A percentile compares a stretch with the other conserved stretches of the same genome.
Conservation (phyloP, 2,888 invertebrate species). For the Drosophila austrosaltans region DNA sequence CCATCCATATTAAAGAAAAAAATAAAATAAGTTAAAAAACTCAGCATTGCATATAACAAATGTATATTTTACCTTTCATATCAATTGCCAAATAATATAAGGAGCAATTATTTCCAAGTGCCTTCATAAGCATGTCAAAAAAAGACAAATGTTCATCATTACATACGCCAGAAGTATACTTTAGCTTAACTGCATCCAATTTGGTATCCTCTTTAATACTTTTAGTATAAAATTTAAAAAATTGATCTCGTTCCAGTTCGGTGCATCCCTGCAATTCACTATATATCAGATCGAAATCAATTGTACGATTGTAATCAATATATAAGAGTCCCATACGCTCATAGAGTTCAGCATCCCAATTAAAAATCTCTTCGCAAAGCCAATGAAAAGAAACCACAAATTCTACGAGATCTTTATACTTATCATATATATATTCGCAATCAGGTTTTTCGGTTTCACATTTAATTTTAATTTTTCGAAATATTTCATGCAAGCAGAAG, state of each 20-base stretch:
- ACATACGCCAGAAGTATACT: neutral
- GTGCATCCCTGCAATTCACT: neutral
- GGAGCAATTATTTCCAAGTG: neutral
- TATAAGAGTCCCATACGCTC: neutral
- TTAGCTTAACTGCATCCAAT: neutral
- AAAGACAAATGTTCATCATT: neutral
- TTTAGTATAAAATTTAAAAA: neutral
- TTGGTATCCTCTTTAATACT: neutral
- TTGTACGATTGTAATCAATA: neutral
- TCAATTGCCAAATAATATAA: neutral
- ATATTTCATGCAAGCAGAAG: too few relatives aligned
- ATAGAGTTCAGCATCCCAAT: neutral
- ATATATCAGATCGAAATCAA: neutral
- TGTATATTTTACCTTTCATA: neutral
- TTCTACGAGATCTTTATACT: neutral
- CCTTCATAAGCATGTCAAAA: neutral
- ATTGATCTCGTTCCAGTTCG: neutral
- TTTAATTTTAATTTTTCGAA: too few relatives aligned
- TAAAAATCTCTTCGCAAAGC: neutral
- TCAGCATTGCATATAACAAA: too few relatives aligned
- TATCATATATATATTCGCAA: too few relatives aligned
- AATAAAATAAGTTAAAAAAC: neutral
- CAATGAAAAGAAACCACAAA: neutral
- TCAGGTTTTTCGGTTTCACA: too few relatives aligned
- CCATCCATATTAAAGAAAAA: neutral